Conservation (phyloP, 2,888 invertebrate species). For the Schrankia costaestrigalis region DNA sequence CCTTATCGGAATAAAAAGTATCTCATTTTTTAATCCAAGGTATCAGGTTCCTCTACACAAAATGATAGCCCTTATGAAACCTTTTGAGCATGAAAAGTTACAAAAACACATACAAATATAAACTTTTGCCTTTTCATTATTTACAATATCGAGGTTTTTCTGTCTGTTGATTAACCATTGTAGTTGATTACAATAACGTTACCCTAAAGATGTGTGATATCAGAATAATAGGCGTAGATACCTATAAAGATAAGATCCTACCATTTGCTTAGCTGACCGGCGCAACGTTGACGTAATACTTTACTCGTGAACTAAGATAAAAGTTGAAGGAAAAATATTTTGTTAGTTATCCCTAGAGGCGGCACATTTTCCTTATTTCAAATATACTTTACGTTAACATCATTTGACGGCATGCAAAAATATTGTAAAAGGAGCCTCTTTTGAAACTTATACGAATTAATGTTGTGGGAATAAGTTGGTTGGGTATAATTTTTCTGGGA, state of each 20-base stretch:
- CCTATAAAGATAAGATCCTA: constrained; percentile 42
- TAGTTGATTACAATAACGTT: too few species aligned
- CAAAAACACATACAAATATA: too few species aligned
- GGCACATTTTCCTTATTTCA: constrained; percentile 25
- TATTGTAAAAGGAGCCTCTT: constrained; percentile 22
- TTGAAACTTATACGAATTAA: constrained; percentile 39
- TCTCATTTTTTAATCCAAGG: too few species aligned
- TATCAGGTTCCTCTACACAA: too few species aligned
- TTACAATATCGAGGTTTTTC: too few species aligned
- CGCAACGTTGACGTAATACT: constrained; percentile 34
- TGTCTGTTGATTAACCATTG: too few species aligned
- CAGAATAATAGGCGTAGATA: constrained; percentile 39
- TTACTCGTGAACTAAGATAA: constrained; percentile 29
- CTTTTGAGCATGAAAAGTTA: too few species aligned
- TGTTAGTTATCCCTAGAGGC: constrained; percentile 15
- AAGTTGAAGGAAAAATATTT: constrained; percentile 24
- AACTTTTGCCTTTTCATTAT: too few species aligned
- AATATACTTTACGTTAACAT: constrained; percentile 19
- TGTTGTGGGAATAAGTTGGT: constrained; percentile 38
- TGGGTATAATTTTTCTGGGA: constrained; percentile 46
- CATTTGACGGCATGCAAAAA: constrained; percentile 25
- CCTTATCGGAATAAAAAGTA: too few species aligned
- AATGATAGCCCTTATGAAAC: too few species aligned
- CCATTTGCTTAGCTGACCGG: constrained; percentile 38
- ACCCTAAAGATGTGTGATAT: constrained; percentile 39